A percentile compares a stretch with the other conserved stretches of the same genome.
Conservation (phyloP, 2,113 vertebrate species). For the Psammodynastes pulverulentus region DNA sequence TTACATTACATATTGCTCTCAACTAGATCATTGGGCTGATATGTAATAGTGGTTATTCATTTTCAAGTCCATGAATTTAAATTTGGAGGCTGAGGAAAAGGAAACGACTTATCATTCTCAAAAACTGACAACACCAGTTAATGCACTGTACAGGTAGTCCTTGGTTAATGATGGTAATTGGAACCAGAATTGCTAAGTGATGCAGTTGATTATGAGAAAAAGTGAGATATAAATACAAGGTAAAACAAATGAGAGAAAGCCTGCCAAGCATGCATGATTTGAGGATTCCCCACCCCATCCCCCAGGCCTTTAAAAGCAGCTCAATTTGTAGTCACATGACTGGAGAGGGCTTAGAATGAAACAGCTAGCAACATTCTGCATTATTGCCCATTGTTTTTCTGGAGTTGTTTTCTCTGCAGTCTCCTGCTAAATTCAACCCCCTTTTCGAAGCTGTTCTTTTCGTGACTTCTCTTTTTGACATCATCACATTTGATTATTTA, state of each 20-base stretch:
- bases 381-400: neutral
- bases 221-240: neutral
- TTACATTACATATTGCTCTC: neutral
- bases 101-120: neutral
- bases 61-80: neutral
- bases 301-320: neutral
- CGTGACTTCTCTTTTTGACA: neutral
- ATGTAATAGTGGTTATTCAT: neutral
- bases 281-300: neutral
- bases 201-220: neutral
- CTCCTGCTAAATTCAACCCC: neutral
- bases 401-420: neutral
- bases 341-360: neutral
- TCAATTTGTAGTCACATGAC: neutral
- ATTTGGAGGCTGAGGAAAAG: slow-evolving; percentile 6
- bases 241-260: neutral
- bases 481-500: neutral
- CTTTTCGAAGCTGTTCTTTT: neutral
- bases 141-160: neutral
- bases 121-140: neutral
- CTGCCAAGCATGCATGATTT: neutral
- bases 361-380: neutral
- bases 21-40: slow-evolving; percentile 1
- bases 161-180: neutral
- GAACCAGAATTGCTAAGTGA: neutral